Evolutionary conservation across 2,888 invertebrate species (phyloP).

Genomic region (Cataglyphis cursor): DNA sequence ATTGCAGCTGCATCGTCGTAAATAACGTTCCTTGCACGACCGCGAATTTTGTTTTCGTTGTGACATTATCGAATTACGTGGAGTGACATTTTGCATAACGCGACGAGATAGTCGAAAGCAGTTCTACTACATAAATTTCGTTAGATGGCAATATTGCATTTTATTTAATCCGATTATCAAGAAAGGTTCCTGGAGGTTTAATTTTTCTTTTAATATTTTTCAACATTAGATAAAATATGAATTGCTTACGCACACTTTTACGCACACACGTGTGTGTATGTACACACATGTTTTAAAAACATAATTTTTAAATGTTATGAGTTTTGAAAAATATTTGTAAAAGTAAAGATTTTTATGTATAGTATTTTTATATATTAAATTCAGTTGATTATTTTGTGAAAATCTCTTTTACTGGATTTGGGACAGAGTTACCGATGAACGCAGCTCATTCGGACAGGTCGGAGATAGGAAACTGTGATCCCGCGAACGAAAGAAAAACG

Average conservation of each 20-base stretch:
- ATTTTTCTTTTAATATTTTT: constrained; percentile 14
- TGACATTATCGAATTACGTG: constrained; percentile 58
- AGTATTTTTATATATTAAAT: background rate
- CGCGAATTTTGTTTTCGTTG: constrained; percentile 31
- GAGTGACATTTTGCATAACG: constrained; percentile 56
- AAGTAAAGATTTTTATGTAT: background rate
- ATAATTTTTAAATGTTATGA: background rate
- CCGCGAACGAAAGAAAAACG: constrained; percentile 14
- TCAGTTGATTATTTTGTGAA: background rate
- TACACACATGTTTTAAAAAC: background rate
- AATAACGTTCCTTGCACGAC: constrained; percentile 23
- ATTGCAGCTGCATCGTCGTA: constrained; percentile 43
- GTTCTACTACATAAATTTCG: constrained; percentile 19
- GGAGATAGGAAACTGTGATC: constrained; percentile 1
- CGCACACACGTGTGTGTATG: background rate
- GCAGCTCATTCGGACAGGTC: constrained; percentile 8
- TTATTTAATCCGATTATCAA: constrained; percentile 30
- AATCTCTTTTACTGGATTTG: background rate
- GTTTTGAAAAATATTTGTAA: background rate
- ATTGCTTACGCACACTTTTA: background rate
- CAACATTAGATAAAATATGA: background rate
- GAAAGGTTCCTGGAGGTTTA: background rate
- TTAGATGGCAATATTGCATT: constrained; percentile 9
- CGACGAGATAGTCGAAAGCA: background rate
- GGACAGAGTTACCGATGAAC: constrained; percentile 11